phyloP scores from a whole-genome alignment of 2,113 vertebrate species.

The Campylomormyrus tamandua region DNA sequence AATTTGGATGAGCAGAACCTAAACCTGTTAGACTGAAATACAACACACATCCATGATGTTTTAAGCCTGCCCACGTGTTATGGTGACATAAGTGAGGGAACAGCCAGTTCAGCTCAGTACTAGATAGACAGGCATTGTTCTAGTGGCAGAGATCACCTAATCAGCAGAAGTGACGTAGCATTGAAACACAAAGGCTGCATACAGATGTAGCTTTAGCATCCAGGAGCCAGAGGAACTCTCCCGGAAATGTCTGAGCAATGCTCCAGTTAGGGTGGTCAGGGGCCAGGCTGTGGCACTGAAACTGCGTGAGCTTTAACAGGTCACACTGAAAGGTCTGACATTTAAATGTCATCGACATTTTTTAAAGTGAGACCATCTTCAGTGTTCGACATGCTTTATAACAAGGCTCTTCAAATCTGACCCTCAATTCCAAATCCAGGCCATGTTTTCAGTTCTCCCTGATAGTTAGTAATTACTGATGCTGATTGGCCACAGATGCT shows the following conservation, averaged over 20 bases:
- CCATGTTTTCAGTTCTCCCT: background rate
- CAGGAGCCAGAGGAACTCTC: slow-evolving; percentile 52
- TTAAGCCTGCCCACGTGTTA: background rate
- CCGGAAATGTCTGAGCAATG: slow-evolving; percentile 53
- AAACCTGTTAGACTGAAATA: background rate
- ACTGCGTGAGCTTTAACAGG: background rate
- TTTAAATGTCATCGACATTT: slow-evolving; percentile 48
- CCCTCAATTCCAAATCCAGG: background rate
- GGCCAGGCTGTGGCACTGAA: background rate
- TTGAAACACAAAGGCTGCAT: slow-evolving; percentile 57
- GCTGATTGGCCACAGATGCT: background rate
- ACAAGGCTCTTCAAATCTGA: background rate
- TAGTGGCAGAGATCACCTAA: slow-evolving; percentile 61
- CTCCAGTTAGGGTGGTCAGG: slow-evolving; percentile 32
- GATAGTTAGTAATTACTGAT: background rate
- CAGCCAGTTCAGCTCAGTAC: slow-evolving; percentile 34
- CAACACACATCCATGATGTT: background rate
- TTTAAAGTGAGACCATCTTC: background rate
- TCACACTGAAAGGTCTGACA: slow-evolving; percentile 38
- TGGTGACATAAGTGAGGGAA: background rate
- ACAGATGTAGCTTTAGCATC: slow-evolving; percentile 14
- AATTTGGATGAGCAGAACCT: too few species aligned
- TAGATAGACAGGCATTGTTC: slow-evolving; percentile 62
- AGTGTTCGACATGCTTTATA: background rate
- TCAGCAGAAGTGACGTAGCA: slow-evolving; percentile 57